Base-by-base conservation (phyloP, 2,888 invertebrate species). In the Tridacna crocea region DNA sequence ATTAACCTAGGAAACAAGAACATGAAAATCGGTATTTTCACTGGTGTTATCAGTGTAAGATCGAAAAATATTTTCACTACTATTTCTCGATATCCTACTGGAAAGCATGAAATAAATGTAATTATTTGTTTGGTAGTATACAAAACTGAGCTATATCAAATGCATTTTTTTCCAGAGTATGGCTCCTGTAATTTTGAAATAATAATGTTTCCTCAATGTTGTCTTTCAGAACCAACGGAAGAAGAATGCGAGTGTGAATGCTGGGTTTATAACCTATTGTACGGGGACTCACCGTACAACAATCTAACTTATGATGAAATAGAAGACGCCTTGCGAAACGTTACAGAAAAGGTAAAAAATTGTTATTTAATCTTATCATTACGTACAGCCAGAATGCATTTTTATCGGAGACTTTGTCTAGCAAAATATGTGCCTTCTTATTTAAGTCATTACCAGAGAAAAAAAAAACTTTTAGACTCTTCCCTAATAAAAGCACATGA, bases 211-310 rank as follows among this genome's bases (percentile, higher is more conserved):
- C 2, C 58, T 58, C 4, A 1, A 58, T 58, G 58, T 58, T 58
- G 58, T 58, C 17, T 58, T 58, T 58, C 17, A 58, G 36, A 36
- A 36, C 36, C 47, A 47, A 68, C 26, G 27, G 26, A 11, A n/a
- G 75, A 75, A 8, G 24, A 65, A 22, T 86, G 86, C 46, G 83
- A 86, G 61, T 86, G 86, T 77, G 80, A 84, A 22, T 86, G 86
- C 48, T 86, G 83, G 83, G 65, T 82, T 13, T 80, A 80, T 55
- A 66, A 82, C 47, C 15, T 86, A 75, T 27, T 86, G 47, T 84
- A 86, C 51, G 84, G 83, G 8, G 78, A 84, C 24, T 80, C 86
- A 3, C 80, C 82, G 0, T 86, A 55, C n/a, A 63, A 79, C 10
- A 86, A 86, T 61, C 75, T 86, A 13, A 82, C 86, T 1, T 86